Evolutionary conservation across 2,113 vertebrate genomes (phyloP).

Genomic region (Pygathrix nemaeus): DNA sequence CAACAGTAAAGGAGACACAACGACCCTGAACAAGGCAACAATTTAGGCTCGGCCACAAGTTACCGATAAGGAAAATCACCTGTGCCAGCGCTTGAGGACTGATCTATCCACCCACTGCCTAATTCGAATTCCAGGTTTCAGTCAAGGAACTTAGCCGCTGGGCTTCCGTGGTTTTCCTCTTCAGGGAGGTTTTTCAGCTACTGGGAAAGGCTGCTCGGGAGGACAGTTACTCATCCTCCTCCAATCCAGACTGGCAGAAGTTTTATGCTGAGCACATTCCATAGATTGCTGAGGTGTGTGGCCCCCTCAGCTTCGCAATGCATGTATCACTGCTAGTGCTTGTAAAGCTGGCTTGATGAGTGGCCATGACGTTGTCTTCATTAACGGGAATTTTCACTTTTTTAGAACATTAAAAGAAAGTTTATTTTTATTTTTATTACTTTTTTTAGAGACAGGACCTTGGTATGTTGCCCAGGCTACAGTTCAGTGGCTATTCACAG

Average conservation of each 20-base stretch:
- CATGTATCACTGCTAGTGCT: accelerated
- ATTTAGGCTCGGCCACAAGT: background rate
- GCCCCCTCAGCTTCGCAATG: accelerated
- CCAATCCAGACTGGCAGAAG: background rate
- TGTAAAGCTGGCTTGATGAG: background rate
- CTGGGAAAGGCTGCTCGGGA: background rate
- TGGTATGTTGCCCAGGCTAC: background rate
- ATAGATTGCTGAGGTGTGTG: background rate
- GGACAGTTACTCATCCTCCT: background rate
- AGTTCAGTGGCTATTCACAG: background rate
- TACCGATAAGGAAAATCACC: slow-evolving; percentile 8
- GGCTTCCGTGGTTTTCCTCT: background rate
- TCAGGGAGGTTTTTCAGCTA: background rate
- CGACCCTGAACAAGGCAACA: background rate
- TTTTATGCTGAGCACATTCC: background rate
- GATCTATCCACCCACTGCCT: background rate
- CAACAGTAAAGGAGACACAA: background rate
- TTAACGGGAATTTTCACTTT: background rate
- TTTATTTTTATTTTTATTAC: background rate
- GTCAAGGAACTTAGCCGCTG: background rate
- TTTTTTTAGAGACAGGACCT: background rate
- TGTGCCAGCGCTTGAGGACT: background rate
- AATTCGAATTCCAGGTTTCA: background rate
- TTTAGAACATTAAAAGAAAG: background rate
- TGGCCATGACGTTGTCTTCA: background rate